Evolutionary conservation across 2,888 invertebrate genomes (phyloP), one percentile per base, ranked within the genome.

Genomic region (Strigamia crassipes): DNA sequence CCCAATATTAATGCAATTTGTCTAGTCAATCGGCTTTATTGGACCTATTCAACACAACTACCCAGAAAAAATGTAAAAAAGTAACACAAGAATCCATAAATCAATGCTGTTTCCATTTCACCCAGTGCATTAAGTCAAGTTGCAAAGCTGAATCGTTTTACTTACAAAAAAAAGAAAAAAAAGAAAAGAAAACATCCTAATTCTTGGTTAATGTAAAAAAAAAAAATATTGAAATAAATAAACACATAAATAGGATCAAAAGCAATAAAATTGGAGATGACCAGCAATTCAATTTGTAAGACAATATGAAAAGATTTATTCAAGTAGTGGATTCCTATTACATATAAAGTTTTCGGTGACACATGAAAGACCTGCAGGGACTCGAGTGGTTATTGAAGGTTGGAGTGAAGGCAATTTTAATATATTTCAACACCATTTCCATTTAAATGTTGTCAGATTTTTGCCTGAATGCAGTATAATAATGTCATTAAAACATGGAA

Each of bases 401-500:
- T 23, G n/a, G 73, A 31, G 73, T 73, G 73, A 73, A 73, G 73
- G 31, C 23, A 73, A 73, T 73, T 73, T 31, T 31, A 73, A 73
- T 27, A 73, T 15, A n/a, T 73, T 73, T 73, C 31, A 31, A n/a
- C 31, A 27, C 15, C 23, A 73, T 73, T 73, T 73, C 31, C 73
- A 73, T 73, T 73, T 73, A 31, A 31, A 73, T 73, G 61, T 73
- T 73, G 73, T 73, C 73, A 73, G 27, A 73, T 73, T 73, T 56
- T 31, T 73, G 73, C 73, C 12, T 27, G 13, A 73, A 31, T 27
- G 73, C 31, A 13, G 73, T n/a, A 31, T 73, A 73, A 73, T 73
- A 31, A 27, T n/a, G 13, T 31, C 73, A 73, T 73, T 73, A 73
- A 12, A 73, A 31, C 31, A 23, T 31, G 73, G 27, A 73, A 73